phyloP scores from a whole-genome alignment of 53 echinoderm and acorn worm genomes.

The Apostichopus leukothele region DNA sequence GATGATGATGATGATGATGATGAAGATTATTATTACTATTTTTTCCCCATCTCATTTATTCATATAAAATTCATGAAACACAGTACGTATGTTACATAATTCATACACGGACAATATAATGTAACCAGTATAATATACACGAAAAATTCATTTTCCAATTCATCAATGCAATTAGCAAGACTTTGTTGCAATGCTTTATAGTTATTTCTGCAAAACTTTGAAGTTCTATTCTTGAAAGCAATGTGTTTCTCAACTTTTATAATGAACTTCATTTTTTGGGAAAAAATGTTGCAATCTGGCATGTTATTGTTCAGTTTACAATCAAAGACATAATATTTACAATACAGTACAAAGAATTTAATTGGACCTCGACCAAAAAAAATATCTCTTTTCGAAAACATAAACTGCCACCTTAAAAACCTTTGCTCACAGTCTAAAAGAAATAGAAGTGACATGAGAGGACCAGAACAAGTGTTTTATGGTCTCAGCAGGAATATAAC shows the following conservation, averaged over 20 bases:
- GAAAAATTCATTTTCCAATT: no score
- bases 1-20: no score
- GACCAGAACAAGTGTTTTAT: neutral
- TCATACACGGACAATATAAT: no score
- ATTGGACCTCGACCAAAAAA: neutral
- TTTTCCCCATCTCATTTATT: no score
- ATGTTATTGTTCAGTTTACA: neutral
- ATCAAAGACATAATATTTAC: neutral
- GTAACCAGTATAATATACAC: no score
- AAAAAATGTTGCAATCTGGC: neutral
- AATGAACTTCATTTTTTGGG: neutral
- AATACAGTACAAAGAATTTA: neutral
- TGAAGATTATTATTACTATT: no score
- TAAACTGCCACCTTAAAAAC: neutral
- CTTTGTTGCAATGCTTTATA: no score
- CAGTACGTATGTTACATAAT: no score
- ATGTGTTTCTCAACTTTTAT: neutral
- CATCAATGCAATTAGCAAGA: no score
- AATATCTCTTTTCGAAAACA: neutral
- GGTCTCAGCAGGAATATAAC: neutral
- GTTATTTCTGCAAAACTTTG: no score
- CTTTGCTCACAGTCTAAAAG: neutral
- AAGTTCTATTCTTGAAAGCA: neutral
- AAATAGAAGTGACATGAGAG: neutral
- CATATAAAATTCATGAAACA: no score